phyloP scores from a whole-genome alignment of 2,888 invertebrate species.

The Teleiodes luculella region DNA sequence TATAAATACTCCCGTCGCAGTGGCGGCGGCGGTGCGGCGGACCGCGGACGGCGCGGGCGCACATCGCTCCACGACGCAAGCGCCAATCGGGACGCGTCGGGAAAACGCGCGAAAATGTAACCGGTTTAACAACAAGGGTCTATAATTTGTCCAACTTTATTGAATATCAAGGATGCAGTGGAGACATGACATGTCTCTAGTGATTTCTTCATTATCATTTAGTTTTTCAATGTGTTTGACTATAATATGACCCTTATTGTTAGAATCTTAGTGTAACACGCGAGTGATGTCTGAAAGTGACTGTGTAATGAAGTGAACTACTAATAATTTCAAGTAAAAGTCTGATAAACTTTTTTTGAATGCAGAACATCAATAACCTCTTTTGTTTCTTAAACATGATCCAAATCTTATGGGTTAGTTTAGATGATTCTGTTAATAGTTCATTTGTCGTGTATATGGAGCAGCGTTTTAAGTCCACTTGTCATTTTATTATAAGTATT shows the following conservation, averaged over 20 bases:
- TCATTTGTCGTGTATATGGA: too few species aligned
- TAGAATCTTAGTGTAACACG: conserved; percentile 16
- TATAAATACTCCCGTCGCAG: conserved; percentile 77
- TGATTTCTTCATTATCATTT: background rate
- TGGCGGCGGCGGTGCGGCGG: conserved; percentile 74
- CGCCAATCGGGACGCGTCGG: conserved; percentile 25
- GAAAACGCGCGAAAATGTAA: conserved; percentile 10
- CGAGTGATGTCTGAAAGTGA: conserved; percentile 38
- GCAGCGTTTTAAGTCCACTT: background rate
- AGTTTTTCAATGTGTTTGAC: background rate
- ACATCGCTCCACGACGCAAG: conserved; percentile 67
- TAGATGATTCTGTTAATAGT: too few species aligned
- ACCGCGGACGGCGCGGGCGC: conserved; percentile 79
- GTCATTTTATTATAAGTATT: background rate
- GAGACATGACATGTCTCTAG: too few species aligned
- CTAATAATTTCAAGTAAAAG: background rate
- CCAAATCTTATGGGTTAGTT: too few species aligned
- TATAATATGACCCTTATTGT: background rate
- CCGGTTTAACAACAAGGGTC: conserved; percentile 1
- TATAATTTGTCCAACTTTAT: too few species aligned
- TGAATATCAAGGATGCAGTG: background rate
- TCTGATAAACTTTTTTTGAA: background rate
- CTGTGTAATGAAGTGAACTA: conserved; percentile 26
- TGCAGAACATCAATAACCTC: background rate
- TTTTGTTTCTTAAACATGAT: too few species aligned